Base-by-base conservation (phyloP, 2,888 invertebrate species). In the Hemaris fuciformis region DNA sequence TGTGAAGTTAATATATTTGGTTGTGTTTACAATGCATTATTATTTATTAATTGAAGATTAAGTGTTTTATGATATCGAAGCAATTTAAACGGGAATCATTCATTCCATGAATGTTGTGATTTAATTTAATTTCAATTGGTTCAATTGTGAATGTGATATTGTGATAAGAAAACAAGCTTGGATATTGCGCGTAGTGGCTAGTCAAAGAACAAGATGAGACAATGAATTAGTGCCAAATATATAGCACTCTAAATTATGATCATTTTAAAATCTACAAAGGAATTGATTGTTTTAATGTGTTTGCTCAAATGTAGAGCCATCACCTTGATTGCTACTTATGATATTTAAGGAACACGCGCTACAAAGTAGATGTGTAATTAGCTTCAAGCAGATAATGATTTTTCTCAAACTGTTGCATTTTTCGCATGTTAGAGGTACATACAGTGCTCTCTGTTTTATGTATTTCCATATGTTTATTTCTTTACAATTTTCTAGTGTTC, bases 191-290 rank as follows among this genome's bases (percentile, higher is more conserved):
- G 67, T 76, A 74, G 74, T 73, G 73, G 77, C 86, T 90, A 88
- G 89, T 89, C 88, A 84, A 73, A 72, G 71, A 76, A 74, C 79
- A 73, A 71, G 71, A 75, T 74, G 18, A 23, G 31, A 70, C 68
- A 71, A 78, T 69, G 71, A 76, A 77, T 70, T 70, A 85, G 90
- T 91, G 90, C 90, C 90, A 89, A 90, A 87, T 76, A 69, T 69
- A 73, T 58, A 63, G 87, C 87, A 87, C 87, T 86, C 66, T 84
- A 84, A 85, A 84, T 65, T 62, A 53, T 46, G 68, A 69, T 65
- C 62, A 64, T 42, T 67, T 72, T 62, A 60, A 74, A 71, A 42
- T 56, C 59, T 68, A 62, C 65, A 66, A 68, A 73, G 78, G 80
- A 80, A 83, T 84, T 84, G 78, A 78, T 78, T 67, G 66, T 68